Evolutionary conservation across 2,113 vertebrate species (phyloP).

Genomic region (Pseudolaguvia tuberculata): DNA sequence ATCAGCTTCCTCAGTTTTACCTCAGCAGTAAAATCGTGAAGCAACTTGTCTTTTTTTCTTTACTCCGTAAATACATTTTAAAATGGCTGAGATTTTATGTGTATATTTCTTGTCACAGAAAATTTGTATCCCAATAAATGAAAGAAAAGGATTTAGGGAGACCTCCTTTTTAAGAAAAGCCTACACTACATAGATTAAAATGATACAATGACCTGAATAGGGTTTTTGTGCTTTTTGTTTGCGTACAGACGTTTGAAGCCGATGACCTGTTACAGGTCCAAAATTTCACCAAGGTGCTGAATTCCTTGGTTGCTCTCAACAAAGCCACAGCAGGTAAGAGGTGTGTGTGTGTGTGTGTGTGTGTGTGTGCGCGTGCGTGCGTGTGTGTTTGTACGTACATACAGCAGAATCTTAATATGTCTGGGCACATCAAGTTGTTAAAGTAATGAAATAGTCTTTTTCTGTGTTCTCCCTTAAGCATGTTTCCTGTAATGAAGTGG

Average conservation of each 20-base stretch:
- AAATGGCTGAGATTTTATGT: no score
- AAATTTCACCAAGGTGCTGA: conserved; percentile 92
- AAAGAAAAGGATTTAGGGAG: no score
- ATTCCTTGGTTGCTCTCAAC: conserved; percentile 87
- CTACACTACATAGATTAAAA: no score
- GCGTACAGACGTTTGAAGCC: conserved; percentile 85
- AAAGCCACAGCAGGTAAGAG: conserved; percentile 90
- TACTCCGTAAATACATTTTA: no score
- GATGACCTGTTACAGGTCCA: conserved; percentile 91
- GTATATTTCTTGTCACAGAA: no score
- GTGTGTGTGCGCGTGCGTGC: background rate
- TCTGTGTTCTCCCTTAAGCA: background rate
- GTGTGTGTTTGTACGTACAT: no score
- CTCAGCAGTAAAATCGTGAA: no score
- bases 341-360: background rate
- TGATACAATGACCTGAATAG: no score
- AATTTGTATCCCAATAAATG: no score
- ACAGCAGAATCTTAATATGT: background rate
- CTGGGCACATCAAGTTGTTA: background rate
- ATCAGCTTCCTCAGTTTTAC: no score
- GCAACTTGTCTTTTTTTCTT: no score
- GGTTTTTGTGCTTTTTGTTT: conserved; percentile 5
- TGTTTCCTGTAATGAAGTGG: conserved; percentile 5
- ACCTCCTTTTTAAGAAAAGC: no score
- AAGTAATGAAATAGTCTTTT: background rate